Conservation (phyloP, 1,140 invertebrate genomes). For the Platyscapa corneri region DNA sequence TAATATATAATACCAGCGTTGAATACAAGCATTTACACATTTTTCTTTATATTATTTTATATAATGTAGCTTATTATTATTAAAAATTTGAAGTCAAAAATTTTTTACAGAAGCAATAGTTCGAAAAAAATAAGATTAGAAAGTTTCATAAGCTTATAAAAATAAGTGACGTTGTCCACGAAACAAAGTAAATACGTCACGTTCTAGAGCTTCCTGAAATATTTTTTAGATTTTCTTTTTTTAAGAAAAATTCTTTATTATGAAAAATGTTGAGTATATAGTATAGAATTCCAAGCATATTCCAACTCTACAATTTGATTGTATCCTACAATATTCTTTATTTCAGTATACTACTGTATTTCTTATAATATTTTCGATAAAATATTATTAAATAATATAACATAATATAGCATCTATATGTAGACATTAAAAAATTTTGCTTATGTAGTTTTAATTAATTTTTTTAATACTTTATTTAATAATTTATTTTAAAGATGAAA, state of each 20-base stretch:
- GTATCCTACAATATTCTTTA: conserved; percentile 16
- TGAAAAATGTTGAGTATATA: conserved; percentile 21
- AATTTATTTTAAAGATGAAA: too few relatives aligned
- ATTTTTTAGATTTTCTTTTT: neutral
- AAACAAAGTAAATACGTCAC: conserved; percentile 8
- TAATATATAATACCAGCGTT: too few relatives aligned
- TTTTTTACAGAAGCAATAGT: too few relatives aligned
- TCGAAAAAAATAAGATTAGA: neutral
- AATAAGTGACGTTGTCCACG: conserved; percentile 11
- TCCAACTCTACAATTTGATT: conserved; percentile 6
- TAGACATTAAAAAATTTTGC: neutral
- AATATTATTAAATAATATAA: neutral
- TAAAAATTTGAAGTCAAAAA: too few relatives aligned
- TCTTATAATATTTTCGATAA: neutral
- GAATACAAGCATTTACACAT: too few relatives aligned
- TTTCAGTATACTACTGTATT: neutral
- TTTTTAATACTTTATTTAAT: too few relatives aligned
- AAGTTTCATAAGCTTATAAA: neutral
- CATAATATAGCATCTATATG: neutral
- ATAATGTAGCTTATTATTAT: too few relatives aligned
- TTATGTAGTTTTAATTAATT: too few relatives aligned
- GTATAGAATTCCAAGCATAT: conserved; percentile 19
- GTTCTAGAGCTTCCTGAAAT: neutral
- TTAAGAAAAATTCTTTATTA: conserved; percentile 20
- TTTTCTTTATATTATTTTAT: too few relatives aligned